Percentiles rank a stretch among this genome's conserved stretches.
phyloP scores from a whole-genome alignment of 2,888 invertebrate species.

The Rotaria socialis region DNA sequence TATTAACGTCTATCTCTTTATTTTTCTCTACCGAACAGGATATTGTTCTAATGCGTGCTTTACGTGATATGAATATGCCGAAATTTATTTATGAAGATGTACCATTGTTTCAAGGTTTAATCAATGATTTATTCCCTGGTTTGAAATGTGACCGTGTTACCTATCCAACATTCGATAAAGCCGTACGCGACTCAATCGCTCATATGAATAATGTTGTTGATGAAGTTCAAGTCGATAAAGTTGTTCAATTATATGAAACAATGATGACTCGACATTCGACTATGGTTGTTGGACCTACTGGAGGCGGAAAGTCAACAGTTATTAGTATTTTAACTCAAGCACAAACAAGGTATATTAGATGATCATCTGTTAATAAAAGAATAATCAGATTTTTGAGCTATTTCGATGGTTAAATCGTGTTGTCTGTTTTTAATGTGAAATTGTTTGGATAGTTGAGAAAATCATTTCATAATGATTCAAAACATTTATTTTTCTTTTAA shows the following conservation, averaged over 20 bases:
- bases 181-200: constrained; percentile 70
- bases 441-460: too few relatives aligned
- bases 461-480: too few relatives aligned
- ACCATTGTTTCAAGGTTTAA: constrained; percentile 78
- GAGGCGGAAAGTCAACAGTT: constrained; percentile 83
- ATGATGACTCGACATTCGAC: constrained; percentile 88
- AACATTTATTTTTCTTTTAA: background rate
- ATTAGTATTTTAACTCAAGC: constrained; percentile 73
- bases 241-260: constrained; percentile 83
- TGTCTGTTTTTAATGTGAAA: too few relatives aligned
- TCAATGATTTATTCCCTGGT: constrained; percentile 82
- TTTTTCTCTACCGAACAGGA: constrained; percentile 59
- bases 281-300: constrained; percentile 86
- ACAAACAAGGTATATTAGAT: constrained; percentile 64
- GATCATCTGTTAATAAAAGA: background rate
- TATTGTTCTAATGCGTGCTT: constrained; percentile 80
- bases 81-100: constrained; percentile 88
- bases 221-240: constrained; percentile 75
- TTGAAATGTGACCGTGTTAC: constrained; percentile 80
- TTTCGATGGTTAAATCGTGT: constrained; percentile 52
- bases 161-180: constrained; percentile 78
- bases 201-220: constrained; percentile 69
- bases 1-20: background rate
- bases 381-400: background rate
- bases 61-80: constrained; percentile 85